Evolutionary conservation across 2,888 invertebrate species (phyloP).

Genomic region (Cryptophagus acutangulus): DNA sequence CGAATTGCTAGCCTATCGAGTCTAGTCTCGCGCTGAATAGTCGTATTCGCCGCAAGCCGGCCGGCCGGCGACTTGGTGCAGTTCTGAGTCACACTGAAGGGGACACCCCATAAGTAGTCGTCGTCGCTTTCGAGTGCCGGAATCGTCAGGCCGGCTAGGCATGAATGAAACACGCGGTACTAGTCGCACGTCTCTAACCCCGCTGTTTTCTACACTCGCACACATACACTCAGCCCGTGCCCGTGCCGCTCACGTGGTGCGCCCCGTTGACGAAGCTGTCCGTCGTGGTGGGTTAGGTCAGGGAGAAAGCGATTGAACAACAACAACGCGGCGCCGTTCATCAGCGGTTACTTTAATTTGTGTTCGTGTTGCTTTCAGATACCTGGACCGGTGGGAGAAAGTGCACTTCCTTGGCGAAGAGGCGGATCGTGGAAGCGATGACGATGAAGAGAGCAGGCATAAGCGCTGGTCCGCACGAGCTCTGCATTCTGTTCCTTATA

Average conservation of each 20-base stretch:
- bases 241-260: slow-evolving; percentile 4
- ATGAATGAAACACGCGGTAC: too few relatives aligned
- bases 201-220: too few relatives aligned
- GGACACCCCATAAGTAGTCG: too few relatives aligned
- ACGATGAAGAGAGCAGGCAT: slow-evolving; percentile 70
- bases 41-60: too few relatives aligned
- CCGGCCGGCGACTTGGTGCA: too few relatives aligned
- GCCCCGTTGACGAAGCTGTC: slow-evolving; percentile 7
- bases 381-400: slow-evolving; percentile 83
- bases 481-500: slow-evolving; percentile 64
- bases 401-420: slow-evolving; percentile 87
- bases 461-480: slow-evolving; percentile 62
- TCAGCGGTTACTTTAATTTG: not conserved
- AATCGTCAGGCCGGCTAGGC: too few relatives aligned
- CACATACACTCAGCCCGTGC: slow-evolving; percentile 1
- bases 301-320: not conserved
- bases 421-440: slow-evolving; percentile 71
- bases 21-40: too few relatives aligned
- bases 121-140: too few relatives aligned
- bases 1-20: too few relatives aligned
- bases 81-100: too few relatives aligned
- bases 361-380: slow-evolving; percentile 45
- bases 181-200: too few relatives aligned
- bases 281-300: slow-evolving; percentile 6
- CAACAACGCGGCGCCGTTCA: not conserved